Conservation (phyloP, 2,797 vertebrate species). For the Eupleurogrammus muticus region DNA sequence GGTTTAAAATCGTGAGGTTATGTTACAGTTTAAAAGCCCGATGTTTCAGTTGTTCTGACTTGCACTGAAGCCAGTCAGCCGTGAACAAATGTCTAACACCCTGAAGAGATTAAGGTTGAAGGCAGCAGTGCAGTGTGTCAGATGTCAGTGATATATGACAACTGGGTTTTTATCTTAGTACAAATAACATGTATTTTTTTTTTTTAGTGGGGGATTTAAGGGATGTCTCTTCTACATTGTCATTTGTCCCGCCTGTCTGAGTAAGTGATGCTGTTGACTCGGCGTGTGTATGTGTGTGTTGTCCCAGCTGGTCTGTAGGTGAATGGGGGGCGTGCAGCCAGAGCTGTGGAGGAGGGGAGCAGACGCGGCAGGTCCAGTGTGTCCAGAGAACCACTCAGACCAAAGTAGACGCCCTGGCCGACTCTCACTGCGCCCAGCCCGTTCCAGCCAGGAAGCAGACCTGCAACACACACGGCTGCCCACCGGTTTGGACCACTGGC, state of each 20-base stretch:
- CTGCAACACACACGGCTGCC: conserved; percentile 87
- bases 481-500: conserved; percentile 85
- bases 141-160: conserved; percentile 28
- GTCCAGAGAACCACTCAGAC: conserved; percentile 76
- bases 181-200: too few relatives aligned
- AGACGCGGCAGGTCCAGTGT: conserved; percentile 84
- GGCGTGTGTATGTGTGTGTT: conserved; percentile 68
- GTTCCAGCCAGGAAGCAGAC: conserved; percentile 75
- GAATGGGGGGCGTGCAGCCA: conserved; percentile 89
- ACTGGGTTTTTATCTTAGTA: conserved; percentile 3
- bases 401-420: conserved; percentile 64
- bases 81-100: conserved; percentile 41
- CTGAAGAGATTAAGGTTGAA: conserved; percentile 1
- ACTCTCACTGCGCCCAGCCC: conserved; percentile 79
- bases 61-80: conserved; percentile 54
- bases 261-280: conserved; percentile 69
- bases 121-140: conserved; percentile 14
- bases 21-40: conserved; percentile 60
- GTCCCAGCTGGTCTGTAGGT: conserved; percentile 88
- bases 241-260: conserved; percentile 39
- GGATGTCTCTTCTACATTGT: conserved; percentile 14
- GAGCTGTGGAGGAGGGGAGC: conserved; percentile 88
- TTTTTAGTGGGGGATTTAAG: too few relatives aligned
- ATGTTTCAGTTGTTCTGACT: conserved; percentile 48
- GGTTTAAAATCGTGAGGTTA: conserved; percentile 35